Percentiles rank a stretch among this genome's conserved stretches.
Conservation (phyloP, 2,888 invertebrate genomes). For the Drosophila melanosoma region DNA sequence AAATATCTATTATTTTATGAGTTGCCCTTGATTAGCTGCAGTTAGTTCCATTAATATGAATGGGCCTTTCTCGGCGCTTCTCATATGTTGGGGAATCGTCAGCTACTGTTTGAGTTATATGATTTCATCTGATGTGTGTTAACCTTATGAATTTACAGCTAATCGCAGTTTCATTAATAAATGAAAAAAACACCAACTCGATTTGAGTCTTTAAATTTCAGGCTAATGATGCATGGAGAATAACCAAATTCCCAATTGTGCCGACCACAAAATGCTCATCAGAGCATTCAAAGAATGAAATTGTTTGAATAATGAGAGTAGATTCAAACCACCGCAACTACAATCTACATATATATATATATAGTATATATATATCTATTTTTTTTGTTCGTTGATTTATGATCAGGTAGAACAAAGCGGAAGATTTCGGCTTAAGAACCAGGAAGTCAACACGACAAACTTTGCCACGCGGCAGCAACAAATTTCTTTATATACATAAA, state of each 20-base stretch:
- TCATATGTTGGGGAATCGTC: constrained; percentile 15
- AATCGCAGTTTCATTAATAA: constrained; percentile 64
- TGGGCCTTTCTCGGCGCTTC: constrained; percentile 15
- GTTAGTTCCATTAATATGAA: neutral
- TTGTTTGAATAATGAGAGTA: constrained; percentile 41
- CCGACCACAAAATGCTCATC: constrained; percentile 72
- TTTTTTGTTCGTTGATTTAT: constrained; percentile 63
- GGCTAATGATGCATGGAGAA: constrained; percentile 70
- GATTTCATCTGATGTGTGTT: constrained; percentile 19
- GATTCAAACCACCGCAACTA: constrained; percentile 13
- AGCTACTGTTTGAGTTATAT: constrained; percentile 48
- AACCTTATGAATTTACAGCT: constrained; percentile 9
- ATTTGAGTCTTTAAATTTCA: neutral
- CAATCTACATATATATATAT: constrained; percentile 2
- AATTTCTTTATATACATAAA: constrained; percentile 22
- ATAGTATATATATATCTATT: constrained; percentile 18
- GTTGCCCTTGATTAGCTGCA: neutral
- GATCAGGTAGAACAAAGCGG: constrained; percentile 48
- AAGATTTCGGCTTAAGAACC: constrained; percentile 11
- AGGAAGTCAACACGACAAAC: constrained; percentile 50
- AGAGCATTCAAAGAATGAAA: constrained; percentile 39
- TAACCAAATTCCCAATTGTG: constrained; percentile 20
- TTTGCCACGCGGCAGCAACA: constrained; percentile 53
- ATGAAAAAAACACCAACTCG: constrained; percentile 21
- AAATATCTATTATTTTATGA: neutral